These are phyloP conservation scores for Lysandra coridon DNA, from an alignment of 2,888 invertebrate genomes.

Conservation along the genomic window DNA sequence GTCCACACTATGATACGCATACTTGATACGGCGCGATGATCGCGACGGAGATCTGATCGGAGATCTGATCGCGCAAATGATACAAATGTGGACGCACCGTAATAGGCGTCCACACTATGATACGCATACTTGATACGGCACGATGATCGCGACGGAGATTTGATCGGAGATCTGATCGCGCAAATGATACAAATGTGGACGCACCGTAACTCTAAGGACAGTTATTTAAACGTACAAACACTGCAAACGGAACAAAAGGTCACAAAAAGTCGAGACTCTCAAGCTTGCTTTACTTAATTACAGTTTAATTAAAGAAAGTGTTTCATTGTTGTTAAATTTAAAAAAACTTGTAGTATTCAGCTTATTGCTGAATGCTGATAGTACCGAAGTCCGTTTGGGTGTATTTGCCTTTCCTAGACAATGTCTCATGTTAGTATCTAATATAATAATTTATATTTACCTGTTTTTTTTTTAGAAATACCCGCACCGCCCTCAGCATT, in stretches of 20 bases:
- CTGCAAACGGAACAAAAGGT: neutral
- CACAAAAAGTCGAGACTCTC: conserved; percentile 10
- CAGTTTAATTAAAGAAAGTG: neutral
- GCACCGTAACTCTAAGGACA: neutral
- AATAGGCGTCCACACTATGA: too few species aligned
- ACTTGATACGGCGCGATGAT: too few species aligned
- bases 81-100: too few species aligned
- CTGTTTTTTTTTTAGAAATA: conserved; percentile 82
- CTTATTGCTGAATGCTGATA: neutral
- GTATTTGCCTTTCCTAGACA: neutral
- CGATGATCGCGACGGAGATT: too few species aligned
- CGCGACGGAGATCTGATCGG: too few species aligned
- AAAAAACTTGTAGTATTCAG: neutral
- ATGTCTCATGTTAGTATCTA: neutral
- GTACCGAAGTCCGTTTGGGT: neutral
- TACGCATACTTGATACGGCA: too few species aligned
- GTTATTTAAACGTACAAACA: neutral
- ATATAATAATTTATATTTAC: neutral
- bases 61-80: too few species aligned
- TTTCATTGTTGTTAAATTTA: neutral
- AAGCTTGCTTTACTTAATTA: conserved; percentile 4
- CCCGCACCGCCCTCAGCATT: conserved; percentile 90
- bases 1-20: too few species aligned
- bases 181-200: too few species aligned
- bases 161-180: too few species aligned